A percentile compares a stretch with the other conserved stretches of the same genome.
phyloP scores from a whole-genome alignment of 2,797 vertebrate genomes.

The Rhynchonycteris naso region DNA sequence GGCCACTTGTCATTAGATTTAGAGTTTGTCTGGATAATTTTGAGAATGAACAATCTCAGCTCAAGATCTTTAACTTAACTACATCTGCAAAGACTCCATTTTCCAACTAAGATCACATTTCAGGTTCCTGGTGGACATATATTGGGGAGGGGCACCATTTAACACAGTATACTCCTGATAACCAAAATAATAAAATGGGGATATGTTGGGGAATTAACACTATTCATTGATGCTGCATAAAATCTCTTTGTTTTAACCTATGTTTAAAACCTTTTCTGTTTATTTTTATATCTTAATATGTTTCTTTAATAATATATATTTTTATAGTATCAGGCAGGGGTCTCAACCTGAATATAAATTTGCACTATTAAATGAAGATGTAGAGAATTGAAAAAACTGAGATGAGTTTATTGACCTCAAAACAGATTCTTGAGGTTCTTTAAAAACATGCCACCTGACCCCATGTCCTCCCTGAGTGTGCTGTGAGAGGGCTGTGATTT shows the following conservation, averaged over 20 bases:
- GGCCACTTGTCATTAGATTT: background rate
- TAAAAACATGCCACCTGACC: background rate
- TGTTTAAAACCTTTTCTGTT: conserved; percentile 37
- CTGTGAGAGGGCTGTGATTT: background rate
- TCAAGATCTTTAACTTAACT: background rate
- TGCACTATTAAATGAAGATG: background rate
- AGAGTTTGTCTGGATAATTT: background rate
- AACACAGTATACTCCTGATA: background rate
- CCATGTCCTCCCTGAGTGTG: background rate
- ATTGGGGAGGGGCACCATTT: background rate
- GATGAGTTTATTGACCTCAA: background rate
- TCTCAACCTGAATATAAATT: background rate
- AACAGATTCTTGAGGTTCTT: background rate
- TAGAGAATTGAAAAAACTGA: background rate
- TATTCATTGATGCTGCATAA: conserved; percentile 1
- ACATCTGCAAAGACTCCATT: background rate
- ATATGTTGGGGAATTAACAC: background rate
- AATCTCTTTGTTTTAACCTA: conserved; percentile 37
- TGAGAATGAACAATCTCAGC: background rate
- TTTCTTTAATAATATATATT: conserved; percentile 30
- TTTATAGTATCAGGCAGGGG: background rate
- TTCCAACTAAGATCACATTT: background rate
- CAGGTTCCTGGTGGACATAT: background rate
- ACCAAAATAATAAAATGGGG: background rate
- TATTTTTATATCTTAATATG: background rate